phyloP scores from a whole-genome alignment of 2,888 invertebrate genomes.

The Pseudanteris insignis region DNA sequence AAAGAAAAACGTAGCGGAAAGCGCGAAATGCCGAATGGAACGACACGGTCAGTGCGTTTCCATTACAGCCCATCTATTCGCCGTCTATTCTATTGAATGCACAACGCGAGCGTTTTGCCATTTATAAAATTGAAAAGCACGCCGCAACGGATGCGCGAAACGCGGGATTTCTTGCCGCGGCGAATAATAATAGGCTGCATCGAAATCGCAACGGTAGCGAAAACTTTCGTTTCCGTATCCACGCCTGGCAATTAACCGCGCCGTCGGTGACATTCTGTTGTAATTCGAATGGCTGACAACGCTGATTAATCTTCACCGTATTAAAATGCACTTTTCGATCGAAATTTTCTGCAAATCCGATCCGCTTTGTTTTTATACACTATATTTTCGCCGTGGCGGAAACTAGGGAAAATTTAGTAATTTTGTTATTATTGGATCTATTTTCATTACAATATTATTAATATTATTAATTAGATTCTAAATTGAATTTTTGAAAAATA shows the following conservation, averaged over 20 bases:
- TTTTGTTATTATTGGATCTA: too few relatives aligned
- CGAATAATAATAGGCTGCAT: slow-evolving; percentile 23
- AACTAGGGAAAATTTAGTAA: too few relatives aligned
- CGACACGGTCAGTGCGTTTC: slow-evolving; percentile 44
- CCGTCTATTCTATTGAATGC: slow-evolving; percentile 41
- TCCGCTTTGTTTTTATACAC: too few relatives aligned
- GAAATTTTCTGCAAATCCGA: too few relatives aligned
- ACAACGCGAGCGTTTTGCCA: slow-evolving; percentile 42
- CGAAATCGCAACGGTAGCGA: slow-evolving; percentile 39
- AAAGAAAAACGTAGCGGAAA: slow-evolving; percentile 26
- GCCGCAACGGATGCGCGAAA: slow-evolving; percentile 40
- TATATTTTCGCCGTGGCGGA: too few relatives aligned
- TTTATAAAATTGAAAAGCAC: slow-evolving; percentile 45
- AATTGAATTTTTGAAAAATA: too few relatives aligned
- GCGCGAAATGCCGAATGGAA: slow-evolving; percentile 36
- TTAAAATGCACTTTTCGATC: too few relatives aligned
- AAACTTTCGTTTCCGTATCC: slow-evolving; percentile 37
- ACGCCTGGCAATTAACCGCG: slow-evolving; percentile 23
- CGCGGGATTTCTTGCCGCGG: slow-evolving; percentile 38
- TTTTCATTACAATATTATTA: too few relatives aligned
- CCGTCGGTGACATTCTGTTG: too few relatives aligned
- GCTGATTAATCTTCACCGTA: too few relatives aligned
- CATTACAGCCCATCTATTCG: slow-evolving; percentile 34
- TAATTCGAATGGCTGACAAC: too few relatives aligned
- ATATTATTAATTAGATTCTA: too few relatives aligned